Evolutionary conservation across 1,140 invertebrate genomes (phyloP), one percentile per base, ranked within the genome.

Genomic region (Trachymyrmex septentrionalis): DNA sequence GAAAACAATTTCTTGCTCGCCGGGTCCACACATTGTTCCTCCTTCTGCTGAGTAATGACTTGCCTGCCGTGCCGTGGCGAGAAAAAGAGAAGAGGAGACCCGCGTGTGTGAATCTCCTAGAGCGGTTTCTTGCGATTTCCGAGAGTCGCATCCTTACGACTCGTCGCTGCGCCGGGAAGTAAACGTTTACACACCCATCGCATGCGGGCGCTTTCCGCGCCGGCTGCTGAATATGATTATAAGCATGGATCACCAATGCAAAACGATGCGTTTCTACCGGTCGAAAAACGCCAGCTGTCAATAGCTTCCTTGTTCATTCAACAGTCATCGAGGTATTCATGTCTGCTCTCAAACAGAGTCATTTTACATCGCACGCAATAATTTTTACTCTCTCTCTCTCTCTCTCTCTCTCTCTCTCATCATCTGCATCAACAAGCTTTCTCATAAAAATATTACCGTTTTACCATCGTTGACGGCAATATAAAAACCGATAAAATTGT

Each of bases 1-100:
- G 86, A 90, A 89, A 90, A 90, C 86, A 90, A 90, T 90, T 90
- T 80, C 89, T 90, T 86, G 81, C 75, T 72, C 57, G 67, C 69
- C 61, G 75, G 77, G 80, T 48, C n/a, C n/a, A 73, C 38, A 87
- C 53, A 87, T 86, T 86, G 71, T 89, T 57, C 89, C 85, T 34
- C 61, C 89, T 90, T 77, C 69, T 69, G 88, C 77, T 71, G 89
- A 90, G 88, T 90, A 90, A 90, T 90, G 88, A 90, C 80, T 87
- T 55, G 71, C 57, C 21, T 19, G 57, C 44, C 72, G 71, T 77
- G 80, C 34, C 50, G 24, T 55, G 71, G 80, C 21, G 19, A 21
- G 50, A 61, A 63, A 67, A 53, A 75, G 71, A 53, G 64, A 24
- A 44, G 44, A 64, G 72, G 64, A 34, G 48, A 27, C 44, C 44